phyloP scores from a whole-genome alignment of 2,888 invertebrate genomes.

The Nomada fabriciana region DNA sequence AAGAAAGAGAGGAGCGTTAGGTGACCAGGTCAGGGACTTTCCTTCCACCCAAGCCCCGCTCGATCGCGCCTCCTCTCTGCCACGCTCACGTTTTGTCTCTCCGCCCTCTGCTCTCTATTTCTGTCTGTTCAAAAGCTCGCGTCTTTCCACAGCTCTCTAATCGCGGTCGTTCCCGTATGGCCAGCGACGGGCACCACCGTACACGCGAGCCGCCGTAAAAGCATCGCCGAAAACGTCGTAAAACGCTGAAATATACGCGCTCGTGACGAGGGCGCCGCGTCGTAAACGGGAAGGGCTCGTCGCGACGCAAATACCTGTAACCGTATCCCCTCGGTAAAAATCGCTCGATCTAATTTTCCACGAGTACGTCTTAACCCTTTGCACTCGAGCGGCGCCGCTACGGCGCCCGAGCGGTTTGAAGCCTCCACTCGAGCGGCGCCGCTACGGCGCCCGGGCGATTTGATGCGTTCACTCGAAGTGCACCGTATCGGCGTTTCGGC shows the following conservation, averaged over 20 bases:
- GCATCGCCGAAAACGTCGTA: constrained; percentile 55
- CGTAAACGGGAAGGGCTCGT: constrained; percentile 49
- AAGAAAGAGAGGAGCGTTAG: constrained; percentile 65
- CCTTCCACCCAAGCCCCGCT: constrained; percentile 76
- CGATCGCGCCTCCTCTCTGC: constrained; percentile 62
- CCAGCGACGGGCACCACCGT: neutral
- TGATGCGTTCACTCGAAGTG: too few species aligned
- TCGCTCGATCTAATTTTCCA: neutral
- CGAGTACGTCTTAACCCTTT: too few species aligned
- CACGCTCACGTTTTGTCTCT: constrained; percentile 5
- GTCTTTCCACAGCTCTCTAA: constrained; percentile 1
- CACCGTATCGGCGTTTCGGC: too few species aligned
- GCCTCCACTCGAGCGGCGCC: too few species aligned
- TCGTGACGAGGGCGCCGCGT: constrained; percentile 45
- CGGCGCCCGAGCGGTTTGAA: too few species aligned
- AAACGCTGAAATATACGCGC: constrained; percentile 50
- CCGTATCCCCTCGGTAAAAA: constrained; percentile 1
- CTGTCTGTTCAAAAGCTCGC: neutral
- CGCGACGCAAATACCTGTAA: constrained; percentile 50
- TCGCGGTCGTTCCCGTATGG: constrained; percentile 13
- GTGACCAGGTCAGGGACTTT: constrained; percentile 80
- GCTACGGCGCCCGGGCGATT: too few species aligned
- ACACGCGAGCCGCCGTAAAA: constrained; percentile 28
- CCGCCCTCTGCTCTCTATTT: neutral
- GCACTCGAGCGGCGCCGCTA: too few species aligned